A percentile compares a stretch with the other conserved stretches of the same genome.
phyloP scores from a whole-genome alignment of 2,113 vertebrate species.

The Ceyx margarethae region DNA sequence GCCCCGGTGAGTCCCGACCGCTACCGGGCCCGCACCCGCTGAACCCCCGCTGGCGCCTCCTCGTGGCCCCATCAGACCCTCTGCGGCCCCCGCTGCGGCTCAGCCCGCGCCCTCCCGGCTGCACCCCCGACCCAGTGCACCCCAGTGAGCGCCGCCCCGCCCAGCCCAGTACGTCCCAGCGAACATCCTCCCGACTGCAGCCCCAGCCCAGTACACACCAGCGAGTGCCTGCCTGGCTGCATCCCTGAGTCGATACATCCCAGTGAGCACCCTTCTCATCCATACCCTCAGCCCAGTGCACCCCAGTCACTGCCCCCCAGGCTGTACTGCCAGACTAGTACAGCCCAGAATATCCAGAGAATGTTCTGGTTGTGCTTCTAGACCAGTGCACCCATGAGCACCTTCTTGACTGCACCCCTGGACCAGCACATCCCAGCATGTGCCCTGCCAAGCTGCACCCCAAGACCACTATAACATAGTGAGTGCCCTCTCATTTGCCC shows the following conservation, averaged over 20 bases:
- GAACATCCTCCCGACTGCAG: no score
- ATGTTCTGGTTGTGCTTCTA: background rate
- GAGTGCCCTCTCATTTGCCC: slow-evolving; percentile 28
- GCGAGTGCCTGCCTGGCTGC: no score
- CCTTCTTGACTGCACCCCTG: background rate
- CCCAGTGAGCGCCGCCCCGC: background rate
- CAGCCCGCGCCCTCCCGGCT: background rate
- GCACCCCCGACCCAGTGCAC: background rate
- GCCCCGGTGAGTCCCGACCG: slow-evolving; percentile 22
- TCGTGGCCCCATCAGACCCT: background rate
- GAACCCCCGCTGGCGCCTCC: background rate
- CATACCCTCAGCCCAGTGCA: background rate
- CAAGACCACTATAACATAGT: background rate
- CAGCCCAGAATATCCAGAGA: background rate
- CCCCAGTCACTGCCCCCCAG: background rate
- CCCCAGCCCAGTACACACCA: background rate
- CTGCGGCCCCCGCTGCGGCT: background rate
- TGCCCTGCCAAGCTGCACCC: background rate
- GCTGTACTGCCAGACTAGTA: background rate
- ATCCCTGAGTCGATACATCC: no score
- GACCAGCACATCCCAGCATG: background rate
- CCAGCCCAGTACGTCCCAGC: background rate
- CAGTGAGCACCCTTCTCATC: background rate
- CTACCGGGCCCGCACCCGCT: background rate
- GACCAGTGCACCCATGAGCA: background rate